These are phyloP conservation scores for Helicolenus hilgendorfi DNA, from an alignment of 2,797 vertebrate species.

Conservation along the genomic window DNA sequence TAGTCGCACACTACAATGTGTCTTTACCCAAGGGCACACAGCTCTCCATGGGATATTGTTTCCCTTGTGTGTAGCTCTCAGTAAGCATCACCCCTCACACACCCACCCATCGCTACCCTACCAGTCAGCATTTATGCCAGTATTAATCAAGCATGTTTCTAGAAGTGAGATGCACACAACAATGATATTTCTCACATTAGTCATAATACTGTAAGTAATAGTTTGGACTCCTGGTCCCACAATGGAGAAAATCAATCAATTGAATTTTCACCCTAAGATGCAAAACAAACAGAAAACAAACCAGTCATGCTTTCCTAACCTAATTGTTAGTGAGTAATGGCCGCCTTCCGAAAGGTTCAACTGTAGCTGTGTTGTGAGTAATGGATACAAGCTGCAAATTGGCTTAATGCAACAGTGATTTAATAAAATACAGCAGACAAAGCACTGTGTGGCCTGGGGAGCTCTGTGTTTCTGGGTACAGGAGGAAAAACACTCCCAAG, in stretches of 20 bases:
- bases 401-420: slow-evolving; percentile 79
- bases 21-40: slow-evolving; percentile 50
- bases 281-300: slow-evolving; percentile 8
- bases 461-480: slow-evolving; percentile 48
- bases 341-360: slow-evolving; percentile 44
- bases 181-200: slow-evolving; percentile 31
- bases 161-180: slow-evolving; percentile 12
- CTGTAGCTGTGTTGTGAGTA: slow-evolving; percentile 71
- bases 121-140: slow-evolving; percentile 70
- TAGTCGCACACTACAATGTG: slow-evolving; percentile 16
- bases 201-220: slow-evolving; percentile 18
- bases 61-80: slow-evolving; percentile 58
- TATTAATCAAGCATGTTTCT: slow-evolving; percentile 51
- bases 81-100: slow-evolving; percentile 49
- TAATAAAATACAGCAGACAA: slow-evolving; percentile 78
- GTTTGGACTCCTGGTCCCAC: not conserved
- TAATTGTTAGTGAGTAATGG: slow-evolving; percentile 71
- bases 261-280: not conserved
- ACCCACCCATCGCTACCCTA: slow-evolving; percentile 52
- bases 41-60: slow-evolving; percentile 26
- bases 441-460: slow-evolving; percentile 50
- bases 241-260: slow-evolving; percentile 13
- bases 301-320: slow-evolving; percentile 30
- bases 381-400: slow-evolving; percentile 64
- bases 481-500: slow-evolving; percentile 3